Conservation (phyloP, 53 echinoderm and acorn worm species). For the Henricia sp. region DNA sequence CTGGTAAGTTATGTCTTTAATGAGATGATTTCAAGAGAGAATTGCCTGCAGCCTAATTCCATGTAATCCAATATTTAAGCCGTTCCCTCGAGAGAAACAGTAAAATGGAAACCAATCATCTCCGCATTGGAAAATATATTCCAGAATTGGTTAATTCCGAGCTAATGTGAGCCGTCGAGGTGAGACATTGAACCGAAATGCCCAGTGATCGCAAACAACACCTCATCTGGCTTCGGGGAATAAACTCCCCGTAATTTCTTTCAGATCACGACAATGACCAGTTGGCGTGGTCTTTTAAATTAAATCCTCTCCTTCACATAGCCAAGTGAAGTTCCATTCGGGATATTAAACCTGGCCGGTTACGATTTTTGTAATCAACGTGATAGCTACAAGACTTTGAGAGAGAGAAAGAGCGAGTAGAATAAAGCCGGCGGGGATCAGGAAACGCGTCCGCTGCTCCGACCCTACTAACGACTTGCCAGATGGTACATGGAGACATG, state of each 20-base stretch:
- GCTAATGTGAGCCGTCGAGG: constrained; percentile 46
- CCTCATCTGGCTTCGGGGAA: constrained; percentile 35
- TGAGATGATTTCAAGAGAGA: neutral
- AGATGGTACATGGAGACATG: constrained; percentile 45
- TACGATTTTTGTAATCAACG: constrained; percentile 62
- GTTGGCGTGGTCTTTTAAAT: constrained; percentile 64
- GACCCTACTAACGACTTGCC: constrained; percentile 49
- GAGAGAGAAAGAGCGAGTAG: neutral
- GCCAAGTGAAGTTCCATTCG: constrained; percentile 53
- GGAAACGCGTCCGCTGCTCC: constrained; percentile 9
- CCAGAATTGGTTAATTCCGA: constrained; percentile 51
- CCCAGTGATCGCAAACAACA: constrained; percentile 30
- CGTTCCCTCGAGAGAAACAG: constrained; percentile 3
- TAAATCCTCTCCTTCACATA: constrained; percentile 57
- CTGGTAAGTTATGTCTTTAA: neutral
- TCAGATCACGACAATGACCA: constrained; percentile 63
- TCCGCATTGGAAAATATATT: constrained; percentile 47
- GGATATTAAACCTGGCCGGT: constrained; percentile 65
- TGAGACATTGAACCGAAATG: constrained; percentile 48
- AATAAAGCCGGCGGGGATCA: constrained; percentile 24
- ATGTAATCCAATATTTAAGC: constrained; percentile 45
- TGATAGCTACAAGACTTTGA: constrained; percentile 36
- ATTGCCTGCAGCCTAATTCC: constrained; percentile 21
- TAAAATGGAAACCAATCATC: constrained; percentile 58
- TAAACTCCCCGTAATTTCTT: constrained; percentile 45